Percentiles rank a stretch among this genome's conserved stretches.
phyloP scores from a whole-genome alignment of 2,113 vertebrate genomes.

The Danionella cerebrum region DNA sequence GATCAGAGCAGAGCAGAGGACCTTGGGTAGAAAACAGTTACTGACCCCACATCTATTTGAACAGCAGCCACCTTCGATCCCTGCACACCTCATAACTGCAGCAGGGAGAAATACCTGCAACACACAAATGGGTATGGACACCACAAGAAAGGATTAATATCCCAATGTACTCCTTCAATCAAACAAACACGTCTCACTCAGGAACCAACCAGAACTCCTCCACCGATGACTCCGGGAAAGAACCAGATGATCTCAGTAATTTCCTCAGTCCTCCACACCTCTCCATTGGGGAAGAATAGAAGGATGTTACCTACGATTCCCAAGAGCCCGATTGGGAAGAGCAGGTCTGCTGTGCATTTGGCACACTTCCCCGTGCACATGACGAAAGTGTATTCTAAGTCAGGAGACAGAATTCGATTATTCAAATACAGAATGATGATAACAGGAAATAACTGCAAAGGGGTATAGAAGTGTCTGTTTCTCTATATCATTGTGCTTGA shows the following conservation, averaged over 20 bases:
- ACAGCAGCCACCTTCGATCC: constrained; percentile 49
- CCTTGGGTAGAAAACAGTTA: background rate
- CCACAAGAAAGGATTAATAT: too few species aligned
- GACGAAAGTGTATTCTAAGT: too few species aligned
- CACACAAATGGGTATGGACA: too few species aligned
- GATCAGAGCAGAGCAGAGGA: background rate
- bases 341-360: background rate
- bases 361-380: background rate
- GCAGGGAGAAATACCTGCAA: constrained; percentile 53
- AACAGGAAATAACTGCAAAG: too few species aligned
- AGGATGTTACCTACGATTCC: constrained; percentile 59
- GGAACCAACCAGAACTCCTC: constrained; percentile 62
- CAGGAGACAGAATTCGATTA: too few species aligned
- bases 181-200: too few species aligned
- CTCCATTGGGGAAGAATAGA: constrained; percentile 59
- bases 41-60: constrained; percentile 60
- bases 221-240: constrained; percentile 63
- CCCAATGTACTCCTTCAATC: too few species aligned
- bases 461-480: too few species aligned
- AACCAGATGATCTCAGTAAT: constrained; percentile 62
- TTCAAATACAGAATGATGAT: too few species aligned
- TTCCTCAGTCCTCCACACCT: constrained; percentile 43
- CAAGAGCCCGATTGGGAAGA: constrained; percentile 49
- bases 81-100: constrained; percentile 54
- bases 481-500: too few species aligned